Percentiles rank a stretch among this genome's conserved stretches.
Evolutionary conservation across 2,113 vertebrate species (phyloP).

Genomic region (Hystrix cristata): DNA sequence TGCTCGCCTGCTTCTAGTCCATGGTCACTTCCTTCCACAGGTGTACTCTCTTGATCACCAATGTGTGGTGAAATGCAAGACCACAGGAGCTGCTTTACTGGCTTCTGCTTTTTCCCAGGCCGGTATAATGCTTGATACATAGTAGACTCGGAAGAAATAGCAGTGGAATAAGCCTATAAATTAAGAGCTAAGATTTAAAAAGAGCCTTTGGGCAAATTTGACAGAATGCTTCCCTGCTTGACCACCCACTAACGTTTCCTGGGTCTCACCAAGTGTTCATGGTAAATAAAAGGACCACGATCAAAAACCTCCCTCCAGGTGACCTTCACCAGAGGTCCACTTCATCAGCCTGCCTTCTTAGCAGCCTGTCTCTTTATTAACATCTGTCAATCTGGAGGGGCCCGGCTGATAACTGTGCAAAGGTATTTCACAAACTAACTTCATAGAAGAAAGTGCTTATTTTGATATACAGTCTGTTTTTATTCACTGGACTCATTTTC

Average conservation of each 20-base stretch:
- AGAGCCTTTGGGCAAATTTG: not conserved
- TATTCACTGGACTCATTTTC: not conserved
- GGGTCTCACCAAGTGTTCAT: not conserved
- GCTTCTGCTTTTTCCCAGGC: not conserved
- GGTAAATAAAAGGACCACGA: not conserved
- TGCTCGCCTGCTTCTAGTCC: not conserved
- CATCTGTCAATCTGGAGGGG: not conserved
- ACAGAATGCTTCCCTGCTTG: not conserved
- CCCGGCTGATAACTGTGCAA: not conserved
- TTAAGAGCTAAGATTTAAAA: not conserved
- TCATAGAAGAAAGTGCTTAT: not conserved
- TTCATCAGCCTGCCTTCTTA: not conserved
- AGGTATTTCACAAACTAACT: not conserved
- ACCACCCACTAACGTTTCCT: not conserved
- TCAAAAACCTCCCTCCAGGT: not conserved
- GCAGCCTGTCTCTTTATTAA: not conserved
- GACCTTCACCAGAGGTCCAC: not conserved
- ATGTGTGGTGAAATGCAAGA: accelerated
- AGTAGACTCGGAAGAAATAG: not conserved
- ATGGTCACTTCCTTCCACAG: not conserved
- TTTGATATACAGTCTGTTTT: not conserved
- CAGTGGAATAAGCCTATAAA: not conserved
- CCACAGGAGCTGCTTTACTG: not conserved
- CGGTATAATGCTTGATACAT: not conserved
- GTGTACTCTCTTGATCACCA: accelerated